These are phyloP conservation scores for Bergia puertoricense DNA, from an alignment of 92 coral and sea anemone species.

Conservation along the genomic window DNA sequence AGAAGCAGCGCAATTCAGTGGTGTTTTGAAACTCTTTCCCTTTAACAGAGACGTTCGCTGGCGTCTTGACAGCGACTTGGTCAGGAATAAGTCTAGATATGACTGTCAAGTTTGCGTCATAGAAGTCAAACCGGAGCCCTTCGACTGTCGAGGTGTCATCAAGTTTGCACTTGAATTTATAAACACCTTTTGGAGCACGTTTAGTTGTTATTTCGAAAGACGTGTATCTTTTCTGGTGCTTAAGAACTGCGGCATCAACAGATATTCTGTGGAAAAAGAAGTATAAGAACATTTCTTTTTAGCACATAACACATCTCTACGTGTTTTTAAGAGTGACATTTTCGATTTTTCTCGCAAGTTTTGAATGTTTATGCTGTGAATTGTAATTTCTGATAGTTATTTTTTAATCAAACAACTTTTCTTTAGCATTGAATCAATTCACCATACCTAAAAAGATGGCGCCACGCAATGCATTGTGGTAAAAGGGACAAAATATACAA, in stretches of 20 bases:
- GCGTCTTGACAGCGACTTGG: background rate
- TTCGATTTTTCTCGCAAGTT: too few relatives aligned
- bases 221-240: background rate
- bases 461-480: too few relatives aligned
- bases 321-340: too few relatives aligned
- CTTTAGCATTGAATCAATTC: too few relatives aligned
- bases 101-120: background rate
- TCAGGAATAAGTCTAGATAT: background rate
- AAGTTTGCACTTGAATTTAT: background rate
- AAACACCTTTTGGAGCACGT: background rate
- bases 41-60: background rate
- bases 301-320: background rate
- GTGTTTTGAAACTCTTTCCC: constrained; percentile 2
- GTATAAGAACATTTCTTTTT: background rate
- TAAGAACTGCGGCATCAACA: background rate
- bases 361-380: too few relatives aligned
- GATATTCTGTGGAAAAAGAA: background rate
- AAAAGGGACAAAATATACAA: too few relatives aligned
- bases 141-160: background rate
- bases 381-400: too few relatives aligned
- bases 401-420: too few relatives aligned
- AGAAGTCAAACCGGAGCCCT: background rate
- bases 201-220: background rate
- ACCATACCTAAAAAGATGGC: too few relatives aligned
- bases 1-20: background rate